Conservation (phyloP, 1,140 invertebrate genomes). For the Achatina immaculata region DNA sequence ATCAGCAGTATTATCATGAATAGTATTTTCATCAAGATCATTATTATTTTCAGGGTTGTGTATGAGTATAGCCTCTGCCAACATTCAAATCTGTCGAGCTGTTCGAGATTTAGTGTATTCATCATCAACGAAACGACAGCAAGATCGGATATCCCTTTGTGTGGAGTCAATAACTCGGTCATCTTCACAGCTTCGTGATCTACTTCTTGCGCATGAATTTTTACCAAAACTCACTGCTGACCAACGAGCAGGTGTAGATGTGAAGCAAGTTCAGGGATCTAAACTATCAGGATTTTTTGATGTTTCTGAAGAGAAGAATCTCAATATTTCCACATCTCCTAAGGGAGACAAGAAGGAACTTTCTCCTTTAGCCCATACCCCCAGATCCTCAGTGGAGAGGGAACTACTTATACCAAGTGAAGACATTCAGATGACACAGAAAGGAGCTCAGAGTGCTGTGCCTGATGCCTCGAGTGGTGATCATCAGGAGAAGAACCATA, state of each 20-base stretch:
- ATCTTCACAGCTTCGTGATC: conserved; percentile 48
- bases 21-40: too few species aligned
- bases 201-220: conserved; percentile 43
- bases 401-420: background rate
- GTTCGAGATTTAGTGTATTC: conserved; percentile 58
- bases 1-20: too few species aligned
- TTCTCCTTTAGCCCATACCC: background rate
- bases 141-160: conserved; percentile 53
- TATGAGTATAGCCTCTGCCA: conserved; percentile 62
- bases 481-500: background rate
- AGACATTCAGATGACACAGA: too few species aligned
- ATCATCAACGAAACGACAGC: conserved; percentile 48
- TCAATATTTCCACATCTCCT: background rate
- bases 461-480: background rate
- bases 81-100: conserved; percentile 58
- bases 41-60: conserved; percentile 53
- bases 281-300: background rate
- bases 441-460: too few species aligned
- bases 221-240: background rate
- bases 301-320: background rate
- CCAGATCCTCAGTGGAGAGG: background rate
- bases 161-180: conserved; percentile 53
- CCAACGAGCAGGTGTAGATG: background rate
- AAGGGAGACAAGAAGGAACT: background rate
- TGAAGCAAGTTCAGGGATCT: background rate